A percentile compares a stretch with the other conserved stretches of the same genome.
phyloP scores from a whole-genome alignment of 2,888 invertebrate species.

The Yponomeuta plumbellus region DNA sequence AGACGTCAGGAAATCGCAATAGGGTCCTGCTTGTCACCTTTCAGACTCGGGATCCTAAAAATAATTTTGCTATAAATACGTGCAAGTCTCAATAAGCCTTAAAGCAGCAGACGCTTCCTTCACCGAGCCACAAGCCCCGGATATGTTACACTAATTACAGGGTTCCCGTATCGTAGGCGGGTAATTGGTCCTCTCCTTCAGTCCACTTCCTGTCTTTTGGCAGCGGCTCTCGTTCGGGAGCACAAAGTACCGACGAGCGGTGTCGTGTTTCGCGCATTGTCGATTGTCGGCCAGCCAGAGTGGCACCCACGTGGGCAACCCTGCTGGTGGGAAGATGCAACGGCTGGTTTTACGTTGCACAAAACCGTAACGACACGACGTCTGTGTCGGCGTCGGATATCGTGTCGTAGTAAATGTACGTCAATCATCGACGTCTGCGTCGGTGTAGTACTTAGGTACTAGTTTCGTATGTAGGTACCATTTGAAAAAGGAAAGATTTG shows the following conservation, averaged over 20 bases:
- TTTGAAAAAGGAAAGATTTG: no score
- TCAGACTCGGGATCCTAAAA: not conserved
- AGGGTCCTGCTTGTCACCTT: no score
- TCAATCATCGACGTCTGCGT: no score
- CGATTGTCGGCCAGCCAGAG: conserved; percentile 33
- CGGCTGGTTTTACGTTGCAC: not conserved
- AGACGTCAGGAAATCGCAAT: no score
- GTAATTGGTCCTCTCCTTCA: conserved; percentile 68
- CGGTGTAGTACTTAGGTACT: no score
- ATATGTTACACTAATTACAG: conserved; percentile 71
- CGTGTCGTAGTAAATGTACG: no score
- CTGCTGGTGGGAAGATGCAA: conserved; percentile 5
- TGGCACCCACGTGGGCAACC: conserved; percentile 53
- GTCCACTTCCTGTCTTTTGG: conserved; percentile 73
- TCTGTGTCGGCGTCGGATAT: no score
- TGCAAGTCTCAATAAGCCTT: not conserved
- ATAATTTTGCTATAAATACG: not conserved
- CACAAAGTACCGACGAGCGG: conserved; percentile 53
- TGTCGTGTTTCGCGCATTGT: conserved; percentile 53
- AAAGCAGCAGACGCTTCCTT: not conserved
- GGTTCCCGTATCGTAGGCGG: conserved; percentile 72
- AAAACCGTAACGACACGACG: no score
- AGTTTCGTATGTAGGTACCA: no score
- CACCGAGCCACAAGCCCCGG: conserved; percentile 28
- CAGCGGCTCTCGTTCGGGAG: conserved; percentile 45